Base-by-base conservation (phyloP, 2,113 vertebrate species). In the Cichladusa arquata region DNA sequence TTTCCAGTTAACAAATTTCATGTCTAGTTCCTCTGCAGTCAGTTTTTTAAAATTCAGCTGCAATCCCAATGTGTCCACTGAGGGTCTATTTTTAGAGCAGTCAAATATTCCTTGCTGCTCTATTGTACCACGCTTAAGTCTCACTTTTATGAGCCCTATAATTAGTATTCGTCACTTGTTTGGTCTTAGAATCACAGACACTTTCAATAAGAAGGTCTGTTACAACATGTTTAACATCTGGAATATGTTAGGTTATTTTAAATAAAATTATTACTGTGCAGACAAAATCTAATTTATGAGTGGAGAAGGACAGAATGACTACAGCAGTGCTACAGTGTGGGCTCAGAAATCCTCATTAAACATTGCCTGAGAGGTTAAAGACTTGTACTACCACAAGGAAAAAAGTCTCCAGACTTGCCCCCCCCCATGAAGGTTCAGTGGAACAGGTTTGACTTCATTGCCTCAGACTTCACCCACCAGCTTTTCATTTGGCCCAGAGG, bases 381-480 rank as follows among this genome's bases (percentile, higher is more conserved):
- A 36, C 85, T n/a, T 54, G 26, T 15, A 78, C 11, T 62, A 16
- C 53, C 58, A 86, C 44, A 78, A 53, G 73, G 61, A 87, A 76
- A 54, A 78, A 79, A 81, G 56, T 45, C 79, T 70, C 60, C 74
- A 58, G 54, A 20, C 28, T 47, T 93, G 42, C 25, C 22, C 26
- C 31, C 3, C 38, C 4, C 33, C n/a, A 20, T 1, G 38, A 60
- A 74, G 26, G 86, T 64, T 81, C 82, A 90, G 64, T 38, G 72
- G 61, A 94, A 96, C 90, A 81, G 93, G 94, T 96, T 93, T 94
- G 91, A 88, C 94, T 93, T 86, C 94, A 86, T 40, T 78, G 64
- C 33, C 92, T 93, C 57, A 44, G 40, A 48, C 65, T 88, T 76
- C 93, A 93, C 79, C 48, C 66, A 79, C 58, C 50, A 77, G 71